These are phyloP conservation scores for Neodiprion virginianus DNA, from an alignment of 1,140 invertebrate species.

Conservation along the genomic window DNA sequence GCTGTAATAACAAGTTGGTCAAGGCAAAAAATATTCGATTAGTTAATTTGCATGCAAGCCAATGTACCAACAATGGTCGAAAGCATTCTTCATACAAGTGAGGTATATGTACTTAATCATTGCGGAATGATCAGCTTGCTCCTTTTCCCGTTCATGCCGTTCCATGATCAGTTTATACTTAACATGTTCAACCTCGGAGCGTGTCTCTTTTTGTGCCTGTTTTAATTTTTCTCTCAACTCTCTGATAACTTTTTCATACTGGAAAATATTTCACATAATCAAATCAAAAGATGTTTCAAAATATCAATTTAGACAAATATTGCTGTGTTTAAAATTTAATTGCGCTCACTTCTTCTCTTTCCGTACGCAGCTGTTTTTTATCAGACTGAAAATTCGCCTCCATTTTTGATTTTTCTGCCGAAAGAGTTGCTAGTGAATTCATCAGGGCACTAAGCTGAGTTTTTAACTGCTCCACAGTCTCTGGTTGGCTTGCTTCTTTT, in stretches of 20 bases:
- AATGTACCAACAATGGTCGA: not conserved
- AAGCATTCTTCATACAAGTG: slow-evolving; percentile 8
- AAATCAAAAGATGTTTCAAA: slow-evolving; percentile 33
- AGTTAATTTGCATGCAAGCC: not conserved
- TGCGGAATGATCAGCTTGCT: slow-evolving; percentile 75
- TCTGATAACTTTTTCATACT: slow-evolving; percentile 72
- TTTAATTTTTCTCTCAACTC: slow-evolving; percentile 69
- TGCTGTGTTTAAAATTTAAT: slow-evolving; percentile 16
- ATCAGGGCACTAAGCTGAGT: slow-evolving; percentile 72
- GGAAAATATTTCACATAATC: slow-evolving; percentile 38
- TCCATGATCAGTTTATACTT: slow-evolving; percentile 78
- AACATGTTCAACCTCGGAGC: slow-evolving; percentile 70
- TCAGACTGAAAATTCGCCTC: slow-evolving; percentile 83
- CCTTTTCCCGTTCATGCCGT: slow-evolving; percentile 79
- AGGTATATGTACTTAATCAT: slow-evolving; percentile 64
- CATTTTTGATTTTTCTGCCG: slow-evolving; percentile 82
- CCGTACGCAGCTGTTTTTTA: slow-evolving; percentile 74
- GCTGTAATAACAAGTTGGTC: not conserved
- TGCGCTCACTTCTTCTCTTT: slow-evolving; percentile 65
- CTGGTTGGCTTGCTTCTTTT: slow-evolving; percentile 30
- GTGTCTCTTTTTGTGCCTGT: slow-evolving; percentile 63
- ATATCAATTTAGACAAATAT: slow-evolving; percentile 22
- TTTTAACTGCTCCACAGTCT: slow-evolving; percentile 59
- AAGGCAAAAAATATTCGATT: slow-evolving; percentile 19
- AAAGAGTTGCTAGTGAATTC: slow-evolving; percentile 78